These are phyloP conservation scores for Cyphomyrmex costatus DNA, from an alignment of 1,140 invertebrate genomes.

Conservation along the genomic window DNA sequence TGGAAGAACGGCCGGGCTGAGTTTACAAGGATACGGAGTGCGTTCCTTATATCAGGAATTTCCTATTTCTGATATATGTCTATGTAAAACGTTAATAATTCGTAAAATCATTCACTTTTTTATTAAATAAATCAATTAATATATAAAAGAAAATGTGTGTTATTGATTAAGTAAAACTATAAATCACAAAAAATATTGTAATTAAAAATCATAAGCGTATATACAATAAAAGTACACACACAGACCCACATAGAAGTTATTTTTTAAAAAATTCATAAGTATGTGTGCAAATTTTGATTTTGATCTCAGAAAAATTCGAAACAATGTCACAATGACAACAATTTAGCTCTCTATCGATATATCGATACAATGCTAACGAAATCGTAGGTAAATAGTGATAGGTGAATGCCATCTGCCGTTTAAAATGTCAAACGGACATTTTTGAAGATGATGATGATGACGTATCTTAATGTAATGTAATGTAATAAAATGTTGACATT, in stretches of 20 bases:
- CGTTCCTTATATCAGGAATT: neutral
- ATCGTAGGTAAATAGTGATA: too few species aligned
- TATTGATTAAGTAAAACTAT: neutral
- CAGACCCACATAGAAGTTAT: too few species aligned
- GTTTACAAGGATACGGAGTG: neutral
- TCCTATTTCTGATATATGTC: neutral
- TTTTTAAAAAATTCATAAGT: too few species aligned
- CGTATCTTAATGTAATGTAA: too few species aligned
- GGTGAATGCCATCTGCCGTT: too few species aligned
- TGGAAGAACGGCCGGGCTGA: slow-evolving; percentile 15
- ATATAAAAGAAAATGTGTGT: too few species aligned
- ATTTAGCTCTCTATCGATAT: too few species aligned
- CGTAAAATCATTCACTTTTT: neutral
- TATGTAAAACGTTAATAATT: neutral
- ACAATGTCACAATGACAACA: too few species aligned
- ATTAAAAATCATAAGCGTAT: slow-evolving; percentile 15
- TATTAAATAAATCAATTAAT: neutral
- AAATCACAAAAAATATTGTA: neutral
- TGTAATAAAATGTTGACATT: too few species aligned
- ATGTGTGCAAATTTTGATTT: neutral
- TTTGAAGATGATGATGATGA: too few species aligned
- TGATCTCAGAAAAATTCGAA: neutral
- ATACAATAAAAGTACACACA: neutral
- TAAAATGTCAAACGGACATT: too few species aligned
- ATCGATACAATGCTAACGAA: too few species aligned